Percentiles rank a stretch among this genome's conserved stretches.
Evolutionary conservation across 2,888 invertebrate species (phyloP).

Genomic region (Epirrhoe tristata): DNA sequence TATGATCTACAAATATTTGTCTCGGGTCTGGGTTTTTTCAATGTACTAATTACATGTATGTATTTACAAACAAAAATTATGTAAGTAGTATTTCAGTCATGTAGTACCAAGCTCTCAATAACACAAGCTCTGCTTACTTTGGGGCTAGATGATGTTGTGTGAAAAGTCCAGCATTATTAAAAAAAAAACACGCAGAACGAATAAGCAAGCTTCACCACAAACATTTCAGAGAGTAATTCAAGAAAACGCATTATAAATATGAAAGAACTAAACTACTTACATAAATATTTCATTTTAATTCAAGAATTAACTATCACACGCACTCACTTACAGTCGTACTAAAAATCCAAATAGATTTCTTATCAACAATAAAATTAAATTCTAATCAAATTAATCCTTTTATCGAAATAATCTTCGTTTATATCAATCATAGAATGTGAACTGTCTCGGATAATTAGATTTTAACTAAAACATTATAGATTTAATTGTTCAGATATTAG

Average conservation of each 20-base stretch:
- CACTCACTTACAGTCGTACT: background rate
- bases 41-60: no score
- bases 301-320: background rate
- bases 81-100: no score
- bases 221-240: no score
- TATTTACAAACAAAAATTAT: no score
- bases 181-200: no score
- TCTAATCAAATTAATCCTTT: constrained; percentile 21
- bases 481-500: background rate
- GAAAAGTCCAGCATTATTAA: no score
- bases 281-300: constrained; percentile 29
- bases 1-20: no score
- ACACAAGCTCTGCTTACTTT: no score
- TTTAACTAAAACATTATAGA: background rate
- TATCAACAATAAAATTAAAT: constrained; percentile 31
- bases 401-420: constrained; percentile 13
- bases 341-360: constrained; percentile 5
- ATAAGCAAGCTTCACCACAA: no score
- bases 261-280: constrained; percentile 24
- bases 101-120: no score
- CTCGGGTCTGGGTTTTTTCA: no score
- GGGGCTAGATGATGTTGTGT: no score
- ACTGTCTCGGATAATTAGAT: background rate
- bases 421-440: constrained; percentile 1
- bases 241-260: background rate